A percentile compares a stretch with the other conserved stretches of the same genome.
Conservation (phyloP, 2,113 vertebrate genomes). For the Tachysurus fulvidraco region DNA sequence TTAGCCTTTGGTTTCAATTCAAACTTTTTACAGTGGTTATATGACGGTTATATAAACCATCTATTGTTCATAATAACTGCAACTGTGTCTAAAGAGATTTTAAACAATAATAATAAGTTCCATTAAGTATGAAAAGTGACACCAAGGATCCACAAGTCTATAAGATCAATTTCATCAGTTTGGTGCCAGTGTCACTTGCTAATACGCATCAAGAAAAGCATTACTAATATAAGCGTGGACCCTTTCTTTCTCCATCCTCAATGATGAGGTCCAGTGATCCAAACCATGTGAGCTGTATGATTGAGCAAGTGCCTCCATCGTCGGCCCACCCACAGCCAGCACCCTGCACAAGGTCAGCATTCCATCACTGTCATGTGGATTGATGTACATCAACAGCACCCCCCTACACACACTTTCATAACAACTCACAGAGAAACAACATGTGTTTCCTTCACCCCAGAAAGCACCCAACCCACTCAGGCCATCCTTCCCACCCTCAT, state of each 20-base stretch:
- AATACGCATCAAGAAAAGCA: conserved; percentile 17
- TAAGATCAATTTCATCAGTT: not conserved
- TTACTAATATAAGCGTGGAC: conserved; percentile 27
- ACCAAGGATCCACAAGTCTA: not conserved
- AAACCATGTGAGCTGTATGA: conserved; percentile 72
- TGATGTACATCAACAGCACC: conserved; percentile 51
- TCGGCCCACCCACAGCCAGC: conserved; percentile 66
- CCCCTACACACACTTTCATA: conserved; percentile 57
- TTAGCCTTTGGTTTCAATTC: not conserved
- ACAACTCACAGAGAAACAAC: conserved; percentile 56
- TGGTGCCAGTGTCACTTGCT: not conserved
- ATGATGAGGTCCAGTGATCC: conserved; percentile 65
- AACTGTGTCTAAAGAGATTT: not conserved
- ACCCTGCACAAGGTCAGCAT: conserved; percentile 66
- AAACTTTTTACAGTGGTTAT: not conserved
- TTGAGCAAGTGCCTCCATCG: conserved; percentile 58
- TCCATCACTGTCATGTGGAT: conserved; percentile 65
- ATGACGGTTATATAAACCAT: not conserved
- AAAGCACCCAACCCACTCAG: conserved; percentile 20
- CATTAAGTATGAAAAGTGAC: not conserved
- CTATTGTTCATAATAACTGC: not conserved
- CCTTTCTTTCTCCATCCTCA: conserved; percentile 58
- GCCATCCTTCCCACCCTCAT: conserved; percentile 14
- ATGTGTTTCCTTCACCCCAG: conserved; percentile 62
- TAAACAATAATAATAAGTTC: not conserved